These are phyloP conservation scores for Caloenas nicobarica DNA, from an alignment of 2,113 vertebrate genomes.

Conservation along the genomic window DNA sequence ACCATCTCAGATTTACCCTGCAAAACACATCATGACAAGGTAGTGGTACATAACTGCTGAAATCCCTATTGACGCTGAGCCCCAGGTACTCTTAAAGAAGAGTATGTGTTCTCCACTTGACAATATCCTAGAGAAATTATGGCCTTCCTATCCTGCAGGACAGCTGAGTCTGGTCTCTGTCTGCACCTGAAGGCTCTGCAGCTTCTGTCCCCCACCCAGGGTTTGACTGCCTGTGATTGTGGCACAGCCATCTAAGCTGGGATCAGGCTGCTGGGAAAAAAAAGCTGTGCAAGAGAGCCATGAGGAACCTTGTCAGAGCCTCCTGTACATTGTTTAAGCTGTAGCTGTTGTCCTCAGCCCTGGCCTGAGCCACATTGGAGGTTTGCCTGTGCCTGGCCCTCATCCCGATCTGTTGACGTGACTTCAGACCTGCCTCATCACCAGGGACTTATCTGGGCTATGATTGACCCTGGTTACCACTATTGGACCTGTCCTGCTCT, in stretches of 20 bases:
- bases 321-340: not conserved
- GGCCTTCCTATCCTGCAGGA: not conserved
- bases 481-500: not conserved
- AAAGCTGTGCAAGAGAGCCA: not conserved
- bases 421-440: not conserved
- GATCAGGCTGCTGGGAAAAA: not conserved
- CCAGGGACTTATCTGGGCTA: not conserved
- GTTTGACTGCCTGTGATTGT: not conserved
- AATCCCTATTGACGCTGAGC: not conserved
- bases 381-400: not conserved
- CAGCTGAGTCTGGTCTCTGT: not conserved
- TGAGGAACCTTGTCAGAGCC: not conserved
- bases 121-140: not conserved
- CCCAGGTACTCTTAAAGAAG: not conserved
- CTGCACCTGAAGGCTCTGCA: not conserved
- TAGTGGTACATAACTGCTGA: not conserved
- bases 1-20: not conserved
- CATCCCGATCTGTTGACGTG: not conserved
- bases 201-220: fast-evolving
- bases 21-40: not conserved
- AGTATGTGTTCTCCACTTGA: not conserved
- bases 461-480: not conserved
- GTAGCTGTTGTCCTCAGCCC: not conserved
- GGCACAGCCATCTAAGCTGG: not conserved
- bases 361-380: not conserved